Percentiles rank a stretch among this genome's conserved stretches.
These are phyloP conservation scores for Gambusia affinis DNA, from an alignment of 2,113 vertebrate species.

Conservation along the genomic window DNA sequence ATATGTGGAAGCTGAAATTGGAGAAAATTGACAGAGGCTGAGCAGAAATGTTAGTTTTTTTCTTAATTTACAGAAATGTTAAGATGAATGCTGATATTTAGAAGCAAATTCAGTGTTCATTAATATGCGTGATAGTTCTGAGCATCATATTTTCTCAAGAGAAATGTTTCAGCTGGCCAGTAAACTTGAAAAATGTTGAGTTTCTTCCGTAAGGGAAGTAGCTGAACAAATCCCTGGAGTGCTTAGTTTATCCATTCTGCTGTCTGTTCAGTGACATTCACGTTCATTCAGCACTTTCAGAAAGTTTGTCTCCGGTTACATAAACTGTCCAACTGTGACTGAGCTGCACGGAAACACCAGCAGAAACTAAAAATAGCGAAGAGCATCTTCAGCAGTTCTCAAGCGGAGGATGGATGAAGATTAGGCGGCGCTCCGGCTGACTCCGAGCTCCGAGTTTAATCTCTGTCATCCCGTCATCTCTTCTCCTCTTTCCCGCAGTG, in stretches of 20 bases:
- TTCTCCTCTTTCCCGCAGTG: conserved; percentile 15
- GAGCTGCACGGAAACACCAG: conserved; percentile 23
- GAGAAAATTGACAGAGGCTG: too few relatives aligned
- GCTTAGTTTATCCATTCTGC: neutral
- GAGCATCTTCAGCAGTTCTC: conserved; percentile 33
- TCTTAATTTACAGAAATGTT: too few relatives aligned
- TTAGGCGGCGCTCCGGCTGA: conserved; percentile 18
- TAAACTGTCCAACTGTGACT: conserved; percentile 11
- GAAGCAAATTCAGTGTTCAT: too few relatives aligned
- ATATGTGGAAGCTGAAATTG: too few relatives aligned
- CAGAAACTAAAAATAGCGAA: conserved; percentile 29
- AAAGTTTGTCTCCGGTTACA: conserved; percentile 3
- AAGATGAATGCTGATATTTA: too few relatives aligned
- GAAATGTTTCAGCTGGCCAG: too few relatives aligned
- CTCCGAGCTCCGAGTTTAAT: conserved; percentile 26
- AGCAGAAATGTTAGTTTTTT: too few relatives aligned
- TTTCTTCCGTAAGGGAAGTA: neutral
- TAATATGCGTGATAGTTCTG: too few relatives aligned
- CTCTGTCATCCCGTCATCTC: conserved; percentile 11
- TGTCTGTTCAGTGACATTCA: neutral
- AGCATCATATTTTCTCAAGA: too few relatives aligned
- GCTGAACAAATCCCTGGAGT: neutral
- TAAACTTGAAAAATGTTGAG: neutral
- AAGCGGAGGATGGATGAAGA: conserved; percentile 9
- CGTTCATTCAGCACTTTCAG: neutral